Base-by-base conservation (phyloP, 1,140 invertebrate genomes). In the Zophobas atratus region DNA sequence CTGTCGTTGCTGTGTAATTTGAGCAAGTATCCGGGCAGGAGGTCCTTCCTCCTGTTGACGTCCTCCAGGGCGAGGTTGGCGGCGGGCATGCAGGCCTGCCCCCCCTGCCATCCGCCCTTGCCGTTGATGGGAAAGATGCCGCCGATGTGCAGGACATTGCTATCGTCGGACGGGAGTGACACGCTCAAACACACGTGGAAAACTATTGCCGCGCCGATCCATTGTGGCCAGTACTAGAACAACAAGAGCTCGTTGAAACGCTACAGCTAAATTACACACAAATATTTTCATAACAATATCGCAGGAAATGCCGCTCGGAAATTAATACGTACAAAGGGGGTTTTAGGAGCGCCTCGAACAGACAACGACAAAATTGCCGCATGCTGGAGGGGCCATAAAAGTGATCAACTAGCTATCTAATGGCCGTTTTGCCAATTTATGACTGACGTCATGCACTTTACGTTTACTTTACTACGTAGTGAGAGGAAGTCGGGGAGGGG, bases 51-150 rank as follows among this genome's bases (percentile, higher is more conserved):
- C 38, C 92, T 93, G 89, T 99, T 99, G 55, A 99, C 97, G 89
- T 99, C 98, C 81, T 97, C 94, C 78, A 99, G 89, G 5, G 98
- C 98, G 87, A 99, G 92, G 86, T 95, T 91, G 56, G 98, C 98
- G 32, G 98, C 98, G 53, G 97, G 97, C 91, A 96, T 95, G 85
- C 96, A 98, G 1, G 96, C 96, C 90, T 96, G 95, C 6, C 96
- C 96, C 73, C 97, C 96, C 86, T 97, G 93, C 97, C 98, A 98
- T 72, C 97, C 97, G 70, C 97, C 97, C 85, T 97, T 94, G 6
- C 96, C 96, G 71, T 90, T 93, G 87, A 99, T 99, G 1, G 98
- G 98, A 88, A 99, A 99, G 81, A 99, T 98, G 33, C 96, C 98
- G 57, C 97, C 98, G 86, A 99, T 98, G 87, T 99, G 96, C 77